Evolutionary conservation across 2,797 vertebrate genomes (phyloP), one percentile per base, ranked within the genome.

Genomic region (Enteromius radiatus): DNA sequence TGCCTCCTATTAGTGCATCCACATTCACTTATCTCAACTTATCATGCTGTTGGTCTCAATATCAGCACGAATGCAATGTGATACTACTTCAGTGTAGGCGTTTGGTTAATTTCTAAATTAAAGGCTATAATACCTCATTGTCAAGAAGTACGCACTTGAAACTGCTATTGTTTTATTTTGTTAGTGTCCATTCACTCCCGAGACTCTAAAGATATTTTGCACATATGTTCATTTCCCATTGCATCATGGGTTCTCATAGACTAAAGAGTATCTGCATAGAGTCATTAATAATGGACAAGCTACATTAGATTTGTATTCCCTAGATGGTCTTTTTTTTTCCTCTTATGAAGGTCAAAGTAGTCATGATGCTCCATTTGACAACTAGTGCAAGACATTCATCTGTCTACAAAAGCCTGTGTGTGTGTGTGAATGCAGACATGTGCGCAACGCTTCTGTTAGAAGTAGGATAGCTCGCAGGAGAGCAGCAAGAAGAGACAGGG

Each of bases 331-430:
- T 74, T 78, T 82, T 79, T 61, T 76, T 56, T 73, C 41, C 45
- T 76, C 31, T 56, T 76, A 70, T 74, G 85, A 87, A 87, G 89
- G 87, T 89, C 85, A 89, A 70, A 84, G 78, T 76, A 83, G 85
- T 84, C 76, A 88, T 78, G 87, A 87, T 86, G 89, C 85, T 90
- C 88, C 85, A 86, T 85, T 89, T 90, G 87, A 89, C 86, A 89
- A 88, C 86, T 89, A 82, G 89, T 85, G 86, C 88, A 86, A 84
- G 87, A 88, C 88, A 85, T 82, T 82, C 79, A 83, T 89, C 88
- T 85, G 78, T 89, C 86, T 82, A 76, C 78, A 70, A 79, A 64
- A 68, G 64, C 47, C 21, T 65, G 54, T 49, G 54, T 76, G 59
- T 76, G 65, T 19, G 81, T 65, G 86, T 65, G 49, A 43, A 33